Evolutionary conservation across 2,888 invertebrate genomes (phyloP).

Genomic region (Acanthosepion esculentum): DNA sequence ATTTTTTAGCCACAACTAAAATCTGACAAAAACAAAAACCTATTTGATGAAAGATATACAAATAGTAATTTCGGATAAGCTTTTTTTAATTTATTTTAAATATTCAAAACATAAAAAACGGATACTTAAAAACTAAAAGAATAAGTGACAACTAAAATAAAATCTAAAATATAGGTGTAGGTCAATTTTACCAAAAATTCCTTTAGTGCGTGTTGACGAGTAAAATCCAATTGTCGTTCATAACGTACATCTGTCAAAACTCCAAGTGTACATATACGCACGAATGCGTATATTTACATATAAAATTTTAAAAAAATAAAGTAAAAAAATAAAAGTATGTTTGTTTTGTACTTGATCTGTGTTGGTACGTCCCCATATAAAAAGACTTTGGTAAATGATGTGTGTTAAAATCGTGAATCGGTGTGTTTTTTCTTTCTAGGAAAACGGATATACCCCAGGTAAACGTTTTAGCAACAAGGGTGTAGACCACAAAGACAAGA

Average conservation of each 20-base stretch:
- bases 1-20: too few species aligned
- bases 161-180: too few species aligned
- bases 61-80: too few species aligned
- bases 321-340: too few species aligned
- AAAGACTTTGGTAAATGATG: background rate
- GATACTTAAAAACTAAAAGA: too few species aligned
- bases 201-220: background rate
- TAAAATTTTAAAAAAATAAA: too few species aligned
- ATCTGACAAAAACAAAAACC: too few species aligned
- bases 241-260: background rate
- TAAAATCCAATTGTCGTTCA: background rate
- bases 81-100: too few species aligned
- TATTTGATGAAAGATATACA: too few species aligned
- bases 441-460: conserved; percentile 4
- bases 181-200: background rate
- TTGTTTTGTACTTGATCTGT: background rate
- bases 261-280: background rate
- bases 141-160: too few species aligned
- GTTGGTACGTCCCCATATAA: conserved; percentile 18
- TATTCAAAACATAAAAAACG: too few species aligned
- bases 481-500: background rate
- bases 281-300: background rate
- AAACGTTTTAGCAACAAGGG: background rate
- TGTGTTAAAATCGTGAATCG: background rate
- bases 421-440: background rate